Base-by-base conservation (phyloP, 1,140 invertebrate species). In the Drosophila kohkoa region DNA sequence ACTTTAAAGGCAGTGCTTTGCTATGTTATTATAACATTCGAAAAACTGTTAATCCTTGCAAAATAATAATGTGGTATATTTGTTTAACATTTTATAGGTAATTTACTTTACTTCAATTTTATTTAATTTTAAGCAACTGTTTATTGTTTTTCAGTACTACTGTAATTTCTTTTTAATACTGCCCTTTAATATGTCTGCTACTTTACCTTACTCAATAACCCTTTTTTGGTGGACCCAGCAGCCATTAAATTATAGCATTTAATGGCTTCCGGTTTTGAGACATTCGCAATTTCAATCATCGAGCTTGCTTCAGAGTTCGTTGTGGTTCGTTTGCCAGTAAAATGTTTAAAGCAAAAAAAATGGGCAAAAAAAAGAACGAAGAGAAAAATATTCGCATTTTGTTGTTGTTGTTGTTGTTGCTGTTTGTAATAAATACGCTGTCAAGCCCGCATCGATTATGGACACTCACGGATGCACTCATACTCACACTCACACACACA, bases 341-440 rank as follows among this genome's bases (percentile, higher is more conserved):
- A 38, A 38, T 25, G 57, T 63, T 57, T 59, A 30, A 43, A 46
- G 15, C 25, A 57, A 57, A 57, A 46, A 35, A 46, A 35, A 46
- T 20, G 38, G 15, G 46, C 30, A 57, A 57, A 46, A 35, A 46
- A 35, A 46, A 30, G 38, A 25, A 52, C 30, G n/a, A 32, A 1
- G 32, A 38, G 45, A 77, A 62, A 55, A 65, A 74, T 88, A 75
- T 80, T 66, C 79, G 75, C 80, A 83, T 81, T 87, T 25, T 75
- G 8, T 38, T 38, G 8, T 38, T 38, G 6, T 38, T 11, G 6
- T 38, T 38, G 1, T 38, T n/a, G n/a, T n/a, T 38, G 6, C 8
- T 68, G 80, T 88, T 38, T 69, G 81, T 88, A 89, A 88, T 89
- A 89, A 88, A 88, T 88, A 89, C 85, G 77, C 83, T 83, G 85